Conservation (phyloP, 2,888 invertebrate genomes). For the Cantharis rufa region DNA sequence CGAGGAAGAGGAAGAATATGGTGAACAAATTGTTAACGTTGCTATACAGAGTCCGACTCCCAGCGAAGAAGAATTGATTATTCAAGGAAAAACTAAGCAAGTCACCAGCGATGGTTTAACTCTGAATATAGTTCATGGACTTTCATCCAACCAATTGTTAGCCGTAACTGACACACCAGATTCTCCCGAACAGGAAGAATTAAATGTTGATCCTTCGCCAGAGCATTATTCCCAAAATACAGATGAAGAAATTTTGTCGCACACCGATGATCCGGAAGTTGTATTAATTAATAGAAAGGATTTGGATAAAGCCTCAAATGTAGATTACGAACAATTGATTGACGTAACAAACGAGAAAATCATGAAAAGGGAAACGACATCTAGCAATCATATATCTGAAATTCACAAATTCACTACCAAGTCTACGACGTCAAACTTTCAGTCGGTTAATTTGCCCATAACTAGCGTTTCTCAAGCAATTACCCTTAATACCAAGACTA, state of each 20-base stretch:
- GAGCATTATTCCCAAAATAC: conserved; percentile 45
- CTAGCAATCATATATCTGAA: conserved; percentile 48
- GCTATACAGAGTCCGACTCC: conserved; percentile 55
- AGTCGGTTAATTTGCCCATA: conserved; percentile 6
- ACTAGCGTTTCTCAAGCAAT: conserved; percentile 3
- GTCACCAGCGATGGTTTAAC: conserved; percentile 39
- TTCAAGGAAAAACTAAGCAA: conserved; percentile 51
- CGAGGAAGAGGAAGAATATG: conserved; percentile 47
- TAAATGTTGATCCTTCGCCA: conserved; percentile 52
- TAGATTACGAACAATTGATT: conserved; percentile 69
- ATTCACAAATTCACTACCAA: conserved; percentile 51
- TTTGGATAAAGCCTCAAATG: conserved; percentile 67
- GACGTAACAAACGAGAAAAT: conserved; percentile 64
- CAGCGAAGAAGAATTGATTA: conserved; percentile 53
- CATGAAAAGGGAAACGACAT: conserved; percentile 46
- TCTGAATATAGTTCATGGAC: conserved; percentile 48
- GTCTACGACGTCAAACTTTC: conserved; percentile 19
- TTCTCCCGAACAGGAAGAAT: conserved; percentile 60
- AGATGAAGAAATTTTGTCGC: conserved; percentile 56
- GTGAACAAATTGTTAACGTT: conserved; percentile 45
- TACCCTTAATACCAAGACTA: conserved; percentile 8
- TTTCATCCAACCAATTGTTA: conserved; percentile 54
- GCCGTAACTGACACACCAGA: conserved; percentile 58
- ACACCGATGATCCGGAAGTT: conserved; percentile 63
- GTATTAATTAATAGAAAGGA: conserved; percentile 65